These are phyloP conservation scores for Drosophila simulans DNA, from an alignment of 1,140 invertebrate species.

Conservation along the genomic window DNA sequence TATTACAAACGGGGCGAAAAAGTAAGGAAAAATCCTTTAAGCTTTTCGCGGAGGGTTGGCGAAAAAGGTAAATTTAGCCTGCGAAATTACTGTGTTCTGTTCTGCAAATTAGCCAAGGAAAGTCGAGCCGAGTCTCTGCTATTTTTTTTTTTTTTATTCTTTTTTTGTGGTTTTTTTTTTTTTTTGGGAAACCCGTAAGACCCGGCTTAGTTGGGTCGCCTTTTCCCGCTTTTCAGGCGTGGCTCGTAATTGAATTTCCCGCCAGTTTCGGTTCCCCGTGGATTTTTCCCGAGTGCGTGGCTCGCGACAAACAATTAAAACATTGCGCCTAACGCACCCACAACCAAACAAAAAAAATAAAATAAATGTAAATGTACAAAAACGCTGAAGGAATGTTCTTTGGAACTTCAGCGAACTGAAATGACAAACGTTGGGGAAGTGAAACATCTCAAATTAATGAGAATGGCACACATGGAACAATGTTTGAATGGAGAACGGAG, in stretches of 20 bases:
- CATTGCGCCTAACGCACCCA: slow-evolving; percentile 66
- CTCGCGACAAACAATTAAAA: slow-evolving; percentile 61
- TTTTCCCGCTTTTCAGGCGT: slow-evolving; percentile 14
- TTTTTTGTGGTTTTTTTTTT: neutral
- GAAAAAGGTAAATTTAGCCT: slow-evolving; percentile 59
- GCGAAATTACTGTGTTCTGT: slow-evolving; percentile 15
- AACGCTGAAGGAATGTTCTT: slow-evolving; percentile 3
- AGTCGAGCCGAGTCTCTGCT: slow-evolving; percentile 4
- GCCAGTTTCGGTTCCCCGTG: neutral
- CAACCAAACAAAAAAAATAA: slow-evolving; percentile 30
- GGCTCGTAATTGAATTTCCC: slow-evolving; percentile 57
- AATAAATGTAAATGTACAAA: neutral
- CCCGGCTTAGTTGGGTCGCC: slow-evolving; percentile 14
- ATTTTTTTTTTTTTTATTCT: neutral
- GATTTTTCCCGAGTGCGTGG: neutral
- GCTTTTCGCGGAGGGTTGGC: slow-evolving; percentile 22
- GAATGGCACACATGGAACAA: slow-evolving; percentile 20
- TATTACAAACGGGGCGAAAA: slow-evolving; percentile 19
- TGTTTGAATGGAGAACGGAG: neutral
- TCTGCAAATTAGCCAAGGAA: slow-evolving; percentile 15
- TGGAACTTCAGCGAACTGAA: slow-evolving; percentile 4
- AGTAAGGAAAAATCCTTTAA: slow-evolving; percentile 62
- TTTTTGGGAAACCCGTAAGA: slow-evolving; percentile 4
- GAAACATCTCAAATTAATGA: slow-evolving; percentile 21
- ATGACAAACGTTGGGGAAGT: slow-evolving; percentile 11